A percentile compares a stretch with the other conserved stretches of the same genome.
phyloP scores from a whole-genome alignment of 2,888 invertebrate species.

The Anoplius nigerrimus region DNA sequence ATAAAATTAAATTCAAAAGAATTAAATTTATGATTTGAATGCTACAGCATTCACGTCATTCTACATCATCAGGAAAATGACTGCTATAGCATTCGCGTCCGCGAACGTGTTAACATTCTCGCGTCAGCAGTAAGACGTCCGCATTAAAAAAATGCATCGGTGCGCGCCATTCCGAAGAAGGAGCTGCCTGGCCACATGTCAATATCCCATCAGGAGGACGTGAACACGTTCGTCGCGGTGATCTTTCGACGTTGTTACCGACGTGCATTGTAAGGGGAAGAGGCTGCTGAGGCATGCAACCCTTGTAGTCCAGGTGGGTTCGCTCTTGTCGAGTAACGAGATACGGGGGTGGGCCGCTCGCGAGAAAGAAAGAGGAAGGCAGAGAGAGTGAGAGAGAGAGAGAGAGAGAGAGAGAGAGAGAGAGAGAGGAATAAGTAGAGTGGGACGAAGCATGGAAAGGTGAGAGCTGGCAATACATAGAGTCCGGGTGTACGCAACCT shows the following conservation, averaged over 20 bases:
- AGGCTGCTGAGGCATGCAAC: conserved; percentile 42
- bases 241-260: neutral
- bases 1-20: too few species aligned
- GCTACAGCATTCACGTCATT: too few species aligned
- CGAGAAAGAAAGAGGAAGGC: conserved; percentile 37
- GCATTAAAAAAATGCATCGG: too few species aligned
- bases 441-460: conserved; percentile 32
- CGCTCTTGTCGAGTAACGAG: conserved; percentile 56
- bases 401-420: conserved; percentile 28
- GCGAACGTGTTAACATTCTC: too few species aligned
- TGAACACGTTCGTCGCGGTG: too few species aligned
- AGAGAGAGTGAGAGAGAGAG: conserved; percentile 12
- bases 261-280: conserved; percentile 2
- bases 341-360: conserved; percentile 51
- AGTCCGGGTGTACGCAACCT: conserved; percentile 63
- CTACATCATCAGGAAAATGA: too few species aligned
- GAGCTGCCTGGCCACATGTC: too few species aligned
- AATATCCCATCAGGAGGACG: too few species aligned
- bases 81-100: too few species aligned
- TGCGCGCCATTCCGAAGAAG: too few species aligned
- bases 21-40: too few species aligned
- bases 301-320: conserved; percentile 64
- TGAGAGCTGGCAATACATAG: conserved; percentile 30
- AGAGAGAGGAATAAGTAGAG: conserved; percentile 15
- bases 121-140: too few species aligned